A percentile compares a stretch with the other conserved stretches of the same genome.
phyloP scores from a whole-genome alignment of 30 jellyfish, hydroid and myxozoan species.

The Cassiopea andromeda region DNA sequence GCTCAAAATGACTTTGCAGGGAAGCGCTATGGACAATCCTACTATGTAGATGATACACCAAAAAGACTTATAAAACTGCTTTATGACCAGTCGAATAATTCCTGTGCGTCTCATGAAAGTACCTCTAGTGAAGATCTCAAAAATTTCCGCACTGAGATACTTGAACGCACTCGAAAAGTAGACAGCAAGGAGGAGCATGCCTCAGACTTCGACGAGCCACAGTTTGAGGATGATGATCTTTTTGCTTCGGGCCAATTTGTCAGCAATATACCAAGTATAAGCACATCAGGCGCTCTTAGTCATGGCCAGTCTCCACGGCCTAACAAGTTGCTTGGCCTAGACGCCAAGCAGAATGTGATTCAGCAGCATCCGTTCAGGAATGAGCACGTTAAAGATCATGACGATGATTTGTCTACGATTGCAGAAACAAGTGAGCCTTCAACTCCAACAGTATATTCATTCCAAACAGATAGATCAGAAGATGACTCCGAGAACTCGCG shows the following conservation, averaged over 20 bases:
- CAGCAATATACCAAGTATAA: background rate
- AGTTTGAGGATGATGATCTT: conserved; percentile 73
- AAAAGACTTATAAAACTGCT: background rate
- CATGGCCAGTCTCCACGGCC: conserved; percentile 55
- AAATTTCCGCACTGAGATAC: conserved; percentile 24
- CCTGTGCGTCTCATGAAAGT: conserved; percentile 19
- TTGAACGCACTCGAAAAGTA: background rate
- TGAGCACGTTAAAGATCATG: conserved; percentile 36
- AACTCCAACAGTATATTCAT: conserved; percentile 83
- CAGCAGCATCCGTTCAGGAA: background rate
- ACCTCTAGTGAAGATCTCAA: background rate
- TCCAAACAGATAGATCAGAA: conserved; percentile 41
- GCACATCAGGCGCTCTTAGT: background rate
- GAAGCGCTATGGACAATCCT: background rate
- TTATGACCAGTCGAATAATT: background rate
- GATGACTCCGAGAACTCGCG: conserved; percentile 53
- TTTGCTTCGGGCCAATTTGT: conserved; percentile 10
- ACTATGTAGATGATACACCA: background rate
- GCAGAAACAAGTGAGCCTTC: conserved; percentile 92
- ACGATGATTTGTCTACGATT: conserved; percentile 93
- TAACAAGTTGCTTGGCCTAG: conserved; percentile 26
- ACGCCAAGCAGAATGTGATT: background rate
- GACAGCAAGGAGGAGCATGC: background rate
- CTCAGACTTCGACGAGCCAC: conserved; percentile 59
- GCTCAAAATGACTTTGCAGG: background rate